phyloP scores from a whole-genome alignment of 2,113 vertebrate species.

The Patagioenas fasciata region DNA sequence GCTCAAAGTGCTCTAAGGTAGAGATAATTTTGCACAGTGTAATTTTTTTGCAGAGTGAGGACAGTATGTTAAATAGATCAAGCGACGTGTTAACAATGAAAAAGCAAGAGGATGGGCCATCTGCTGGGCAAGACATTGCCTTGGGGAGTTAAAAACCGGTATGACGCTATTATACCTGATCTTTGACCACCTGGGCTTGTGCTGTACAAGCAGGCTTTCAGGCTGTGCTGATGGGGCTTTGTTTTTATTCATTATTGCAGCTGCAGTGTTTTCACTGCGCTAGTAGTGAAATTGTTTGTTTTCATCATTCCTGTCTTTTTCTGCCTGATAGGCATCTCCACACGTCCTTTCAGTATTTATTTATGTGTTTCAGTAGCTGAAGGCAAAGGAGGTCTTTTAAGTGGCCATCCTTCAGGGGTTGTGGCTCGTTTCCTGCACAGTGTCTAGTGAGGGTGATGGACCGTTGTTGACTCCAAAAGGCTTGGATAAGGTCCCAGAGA shows the following conservation, averaged over 20 bases:
- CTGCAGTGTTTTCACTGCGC: background rate
- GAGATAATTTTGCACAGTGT: background rate
- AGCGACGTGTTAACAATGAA: background rate
- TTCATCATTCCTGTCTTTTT: background rate
- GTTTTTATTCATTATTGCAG: background rate
- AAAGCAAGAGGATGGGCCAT: background rate
- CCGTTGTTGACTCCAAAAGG: background rate
- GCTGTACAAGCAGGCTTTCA: background rate
- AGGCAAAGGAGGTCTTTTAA: background rate
- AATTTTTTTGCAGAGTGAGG: background rate
- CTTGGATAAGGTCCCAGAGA: background rate
- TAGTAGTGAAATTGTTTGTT: background rate
- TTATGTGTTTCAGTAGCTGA: background rate
- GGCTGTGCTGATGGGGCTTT: background rate
- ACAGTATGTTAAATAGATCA: background rate
- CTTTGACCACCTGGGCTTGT: background rate
- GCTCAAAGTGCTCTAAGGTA: background rate
- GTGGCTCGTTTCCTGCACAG: background rate
- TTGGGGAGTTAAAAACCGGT: background rate
- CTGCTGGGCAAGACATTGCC: background rate
- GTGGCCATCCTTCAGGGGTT: background rate
- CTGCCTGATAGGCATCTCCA: background rate
- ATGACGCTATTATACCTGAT: background rate
- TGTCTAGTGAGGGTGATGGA: background rate
- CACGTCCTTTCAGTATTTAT: background rate